Base-by-base conservation (phyloP, 2,113 vertebrate genomes). In the Ceuthmochares aereus region DNA sequence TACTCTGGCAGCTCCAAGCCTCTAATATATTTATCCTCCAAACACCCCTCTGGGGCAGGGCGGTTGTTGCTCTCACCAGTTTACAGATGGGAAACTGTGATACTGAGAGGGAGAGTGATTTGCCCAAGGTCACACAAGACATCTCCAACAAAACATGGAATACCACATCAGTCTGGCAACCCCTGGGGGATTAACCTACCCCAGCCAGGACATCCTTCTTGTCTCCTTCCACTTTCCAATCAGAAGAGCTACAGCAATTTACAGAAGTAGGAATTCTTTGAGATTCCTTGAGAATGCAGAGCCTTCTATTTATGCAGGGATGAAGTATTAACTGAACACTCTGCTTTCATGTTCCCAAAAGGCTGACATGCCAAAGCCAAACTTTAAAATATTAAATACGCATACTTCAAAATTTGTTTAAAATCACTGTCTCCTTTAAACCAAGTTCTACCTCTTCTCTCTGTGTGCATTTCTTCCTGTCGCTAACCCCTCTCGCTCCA, bases 1-100 rank as follows among this genome's bases (percentile, higher is more conserved):
- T 67, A 84, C 73, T 95, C 69, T 1, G 0, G 85, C 60, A 83
- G 82, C 93, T 96, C 68, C 85, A 47, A 96, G 90, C 82, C 79
- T 95, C 86, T 49, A 88, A 93, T 69, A 74, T 94, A 95, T 96
- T 95, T 95, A 96, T 95, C 74, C 94, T 96, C 84, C 93, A 92
- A 96, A 97, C 94, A 95, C 91, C 83, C 92, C 96, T 93, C 85
- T 95, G 92, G 93, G 95, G 96, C 93, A 97, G 88, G 95, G 93
- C 8, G 96, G 93, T 95, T 96, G 88, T 84, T 96, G 88, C 69
- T 95, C 73, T 95, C 85, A 80, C 90, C 96, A 92, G 83, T 94
- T 97, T 96, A 93, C 93, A 95, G 92, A 95, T 94, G 88, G 90
- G 85, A 88, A 96, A 90, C 92, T 72, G 85, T 64, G 96, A 97